Conservation (phyloP, 2,113 vertebrate genomes). For the Eretmochelys imbricata region DNA sequence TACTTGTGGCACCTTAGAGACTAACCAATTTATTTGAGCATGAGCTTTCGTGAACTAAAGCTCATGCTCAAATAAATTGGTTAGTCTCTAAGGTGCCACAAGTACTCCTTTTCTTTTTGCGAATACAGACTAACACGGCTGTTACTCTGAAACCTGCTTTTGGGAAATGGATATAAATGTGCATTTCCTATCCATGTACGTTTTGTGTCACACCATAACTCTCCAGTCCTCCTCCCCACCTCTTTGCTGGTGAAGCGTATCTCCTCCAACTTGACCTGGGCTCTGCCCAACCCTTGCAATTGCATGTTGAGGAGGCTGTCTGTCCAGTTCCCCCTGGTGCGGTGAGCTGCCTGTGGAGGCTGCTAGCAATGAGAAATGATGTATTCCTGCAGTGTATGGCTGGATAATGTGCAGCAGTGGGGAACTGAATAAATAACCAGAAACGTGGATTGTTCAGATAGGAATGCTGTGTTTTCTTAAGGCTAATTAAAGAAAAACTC, state of each 20-base stretch:
- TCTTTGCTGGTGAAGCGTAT: background rate
- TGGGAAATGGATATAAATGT: background rate
- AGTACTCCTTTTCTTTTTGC: too few relatives aligned
- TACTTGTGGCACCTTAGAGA: too few relatives aligned
- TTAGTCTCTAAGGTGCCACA: too few relatives aligned
- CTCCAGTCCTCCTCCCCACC: slow-evolving; percentile 6
- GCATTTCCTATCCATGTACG: background rate
- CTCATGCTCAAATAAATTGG: too few relatives aligned
- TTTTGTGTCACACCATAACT: background rate
- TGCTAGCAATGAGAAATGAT: slow-evolving; percentile 27
- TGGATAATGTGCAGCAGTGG: slow-evolving; percentile 55
- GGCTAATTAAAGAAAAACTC: slow-evolving; percentile 75
- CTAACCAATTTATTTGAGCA: too few relatives aligned
- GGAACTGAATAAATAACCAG: slow-evolving; percentile 76
- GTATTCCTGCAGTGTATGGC: slow-evolving; percentile 51
- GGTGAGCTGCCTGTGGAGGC: slow-evolving; percentile 11
- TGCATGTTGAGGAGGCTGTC: background rate
- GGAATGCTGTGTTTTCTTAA: slow-evolving; percentile 58
- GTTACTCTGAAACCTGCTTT: too few relatives aligned
- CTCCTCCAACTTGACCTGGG: background rate
- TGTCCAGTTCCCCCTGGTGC: slow-evolving; percentile 9
- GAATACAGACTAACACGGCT: too few relatives aligned
- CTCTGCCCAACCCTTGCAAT: slow-evolving; percentile 9
- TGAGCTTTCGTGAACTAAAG: too few relatives aligned
- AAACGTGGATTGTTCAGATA: slow-evolving; percentile 69